Evolutionary conservation across 2,113 vertebrate genomes (phyloP).

Genomic region (Laticauda colubrina): DNA sequence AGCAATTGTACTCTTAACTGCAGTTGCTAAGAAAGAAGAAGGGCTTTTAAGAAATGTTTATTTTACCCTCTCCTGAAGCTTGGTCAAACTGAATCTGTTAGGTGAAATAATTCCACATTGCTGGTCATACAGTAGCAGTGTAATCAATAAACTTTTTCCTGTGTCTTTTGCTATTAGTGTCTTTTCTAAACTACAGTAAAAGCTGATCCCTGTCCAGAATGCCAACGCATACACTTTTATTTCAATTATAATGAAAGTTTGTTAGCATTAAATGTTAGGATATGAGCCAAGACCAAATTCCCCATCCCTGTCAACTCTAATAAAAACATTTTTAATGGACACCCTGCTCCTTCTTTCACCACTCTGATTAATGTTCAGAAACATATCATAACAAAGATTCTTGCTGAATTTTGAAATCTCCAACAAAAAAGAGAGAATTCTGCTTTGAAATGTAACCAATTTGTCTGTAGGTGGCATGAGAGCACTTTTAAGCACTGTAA

Average conservation of each 20-base stretch:
- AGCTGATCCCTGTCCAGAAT: not conserved
- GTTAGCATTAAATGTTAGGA: not conserved
- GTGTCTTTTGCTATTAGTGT: not conserved
- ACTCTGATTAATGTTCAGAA: not conserved
- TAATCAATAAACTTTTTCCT: not conserved
- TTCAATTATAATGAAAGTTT: not conserved
- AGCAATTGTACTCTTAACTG: not conserved
- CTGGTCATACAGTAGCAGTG: not conserved
- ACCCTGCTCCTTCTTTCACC: not conserved
- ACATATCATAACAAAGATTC: not conserved
- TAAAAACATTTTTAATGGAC: not conserved
- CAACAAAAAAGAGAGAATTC: not conserved
- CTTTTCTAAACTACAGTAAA: not conserved
- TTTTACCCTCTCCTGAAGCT: not conserved
- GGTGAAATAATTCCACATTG: not conserved
- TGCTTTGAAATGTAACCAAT: not conserved
- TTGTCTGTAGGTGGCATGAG: constrained; percentile 66
- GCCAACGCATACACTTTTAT: not conserved
- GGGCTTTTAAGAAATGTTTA: not conserved
- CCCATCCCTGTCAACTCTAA: not conserved
- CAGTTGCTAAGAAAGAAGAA: not conserved
- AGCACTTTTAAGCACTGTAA: constrained; percentile 46
- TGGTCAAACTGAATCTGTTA: not conserved
- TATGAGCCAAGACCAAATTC: not conserved
- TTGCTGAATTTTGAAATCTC: not conserved